Base-by-base conservation (phyloP, 1,140 invertebrate species). In the Drosophila obscura region DNA sequence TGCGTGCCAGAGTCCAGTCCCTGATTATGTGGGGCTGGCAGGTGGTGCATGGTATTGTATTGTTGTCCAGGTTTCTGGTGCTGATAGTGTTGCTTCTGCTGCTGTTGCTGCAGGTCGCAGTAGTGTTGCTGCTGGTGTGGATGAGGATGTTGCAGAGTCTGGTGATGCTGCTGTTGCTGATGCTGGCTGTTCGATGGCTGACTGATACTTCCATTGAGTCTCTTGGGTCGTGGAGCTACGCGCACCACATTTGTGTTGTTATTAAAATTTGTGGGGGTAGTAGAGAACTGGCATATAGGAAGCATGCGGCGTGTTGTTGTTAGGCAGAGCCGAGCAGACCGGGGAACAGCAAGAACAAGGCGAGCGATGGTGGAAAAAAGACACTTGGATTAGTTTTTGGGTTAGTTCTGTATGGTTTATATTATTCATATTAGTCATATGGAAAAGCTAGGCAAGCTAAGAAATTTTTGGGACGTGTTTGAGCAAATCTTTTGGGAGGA, bases 191-290 rank as follows among this genome's bases (percentile, higher is more conserved):
- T 64, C 53, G 75, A 59, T 52, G 63, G 56, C 73, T 77, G 84
- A 74, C 67, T 79, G 71, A 79, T 88, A 90, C 76, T 80, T 83
- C 73, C 84, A 91, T 90, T 81, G 31, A 82, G 75, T 90, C 76
- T 81, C 76, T 91, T 90, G 65, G 79, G 78, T 80, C 82, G 84
- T 82, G 90, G 87, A 66, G 77, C 78, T 61, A 80, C 78, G 69
- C 72, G 84, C 66, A 84, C 84, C 81, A 90, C 82, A 92, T 91
- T 92, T 80, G 74, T 82, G 75, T 91, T 91, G 80, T 91, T 91
- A 90, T 91, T 91, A 84, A 91, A 91, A 91, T 90, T 91, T 88
- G 68, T 91, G 90, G 78, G 88, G 60, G 82, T 90, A 79, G 90
- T 88, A 88, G 80, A 88, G 66, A 80, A 85, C 90, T 91, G 72